phyloP scores from a whole-genome alignment of 2,113 vertebrate genomes.

The Aldabrachelys gigantea region DNA sequence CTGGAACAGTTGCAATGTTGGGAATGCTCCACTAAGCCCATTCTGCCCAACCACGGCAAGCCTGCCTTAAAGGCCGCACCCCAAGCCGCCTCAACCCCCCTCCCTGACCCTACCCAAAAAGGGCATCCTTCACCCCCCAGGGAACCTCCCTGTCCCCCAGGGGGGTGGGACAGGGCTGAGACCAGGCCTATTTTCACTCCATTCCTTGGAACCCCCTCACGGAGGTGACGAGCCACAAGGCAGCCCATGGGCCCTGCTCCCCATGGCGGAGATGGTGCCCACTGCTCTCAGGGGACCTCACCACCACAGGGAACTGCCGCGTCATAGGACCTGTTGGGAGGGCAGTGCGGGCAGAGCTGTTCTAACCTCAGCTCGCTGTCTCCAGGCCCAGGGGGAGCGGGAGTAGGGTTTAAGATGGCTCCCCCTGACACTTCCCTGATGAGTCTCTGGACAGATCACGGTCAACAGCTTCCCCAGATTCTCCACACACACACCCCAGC shows the following conservation, averaged over 20 bases:
- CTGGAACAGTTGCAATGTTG: neutral
- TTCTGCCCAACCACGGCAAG: neutral
- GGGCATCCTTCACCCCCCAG: neutral
- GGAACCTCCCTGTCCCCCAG: too few species aligned
- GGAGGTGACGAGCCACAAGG: neutral
- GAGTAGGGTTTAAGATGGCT: neutral
- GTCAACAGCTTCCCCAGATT: neutral
- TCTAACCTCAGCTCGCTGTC: too few species aligned
- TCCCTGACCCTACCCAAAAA: neutral
- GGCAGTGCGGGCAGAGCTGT: neutral
- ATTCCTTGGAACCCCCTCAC: neutral
- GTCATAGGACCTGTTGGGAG: too few species aligned
- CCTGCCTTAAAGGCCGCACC: neutral
- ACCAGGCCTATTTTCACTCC: neutral
- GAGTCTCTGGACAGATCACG: neutral
- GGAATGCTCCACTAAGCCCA: rapidly evolving
- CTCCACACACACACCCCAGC: too few species aligned
- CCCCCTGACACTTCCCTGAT: neutral
- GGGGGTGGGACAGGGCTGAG: too few species aligned
- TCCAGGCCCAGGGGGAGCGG: neutral
- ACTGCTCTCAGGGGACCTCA: neutral
- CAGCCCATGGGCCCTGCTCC: neutral
- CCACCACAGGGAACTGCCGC: neutral
- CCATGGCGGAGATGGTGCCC: neutral
- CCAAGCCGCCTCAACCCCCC: neutral